Percentiles rank a stretch among this genome's conserved stretches.
phyloP scores from a whole-genome alignment of 2,797 vertebrate species.

The Pangasius sanitwongsei region DNA sequence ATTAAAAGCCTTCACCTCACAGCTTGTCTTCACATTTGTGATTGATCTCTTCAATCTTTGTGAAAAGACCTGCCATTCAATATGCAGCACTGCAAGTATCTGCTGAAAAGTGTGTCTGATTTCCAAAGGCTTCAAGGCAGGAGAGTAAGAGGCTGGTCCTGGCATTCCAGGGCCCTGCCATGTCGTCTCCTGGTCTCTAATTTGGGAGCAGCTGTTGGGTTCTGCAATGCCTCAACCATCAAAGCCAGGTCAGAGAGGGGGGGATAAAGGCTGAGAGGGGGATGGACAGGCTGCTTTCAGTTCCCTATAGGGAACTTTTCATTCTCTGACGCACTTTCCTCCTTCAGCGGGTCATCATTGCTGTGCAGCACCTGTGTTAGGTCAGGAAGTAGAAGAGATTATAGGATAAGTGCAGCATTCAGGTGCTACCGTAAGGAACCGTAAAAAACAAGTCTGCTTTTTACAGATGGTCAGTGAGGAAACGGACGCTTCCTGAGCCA shows the following conservation, averaged over 20 bases:
- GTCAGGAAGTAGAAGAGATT: constrained; percentile 62
- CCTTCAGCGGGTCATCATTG: constrained; percentile 46
- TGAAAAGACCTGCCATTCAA: constrained; percentile 44
- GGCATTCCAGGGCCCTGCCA: constrained; percentile 75
- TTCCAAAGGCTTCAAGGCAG: constrained; percentile 72
- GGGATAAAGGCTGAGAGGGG: constrained; percentile 12
- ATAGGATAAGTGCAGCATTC: constrained; percentile 59
- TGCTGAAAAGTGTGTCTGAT: constrained; percentile 60
- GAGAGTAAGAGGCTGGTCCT: constrained; percentile 65
- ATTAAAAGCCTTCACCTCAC: constrained; percentile 20
- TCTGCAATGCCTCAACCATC: constrained; percentile 72
- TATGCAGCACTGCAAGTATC: constrained; percentile 54
- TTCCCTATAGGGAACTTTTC: constrained; percentile 36
- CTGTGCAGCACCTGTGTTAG: constrained; percentile 66
- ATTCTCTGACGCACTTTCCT: constrained; percentile 61
- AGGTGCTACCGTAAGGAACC: constrained; percentile 24
- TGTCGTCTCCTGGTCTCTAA: constrained; percentile 76
- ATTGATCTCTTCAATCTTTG: background rate
- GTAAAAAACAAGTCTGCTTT: constrained; percentile 37
- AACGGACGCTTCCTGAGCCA: constrained; percentile 12
- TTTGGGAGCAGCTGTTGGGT: constrained; percentile 79
- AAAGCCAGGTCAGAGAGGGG: constrained; percentile 59
- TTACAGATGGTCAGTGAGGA: constrained; percentile 41
- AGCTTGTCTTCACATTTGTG: constrained; percentile 30
- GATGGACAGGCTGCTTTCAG: constrained; percentile 43